A percentile compares a stretch with the other conserved stretches of the same genome.
These are phyloP conservation scores for Heterotis niloticus DNA, from an alignment of 2,113 vertebrate genomes.

Conservation along the genomic window DNA sequence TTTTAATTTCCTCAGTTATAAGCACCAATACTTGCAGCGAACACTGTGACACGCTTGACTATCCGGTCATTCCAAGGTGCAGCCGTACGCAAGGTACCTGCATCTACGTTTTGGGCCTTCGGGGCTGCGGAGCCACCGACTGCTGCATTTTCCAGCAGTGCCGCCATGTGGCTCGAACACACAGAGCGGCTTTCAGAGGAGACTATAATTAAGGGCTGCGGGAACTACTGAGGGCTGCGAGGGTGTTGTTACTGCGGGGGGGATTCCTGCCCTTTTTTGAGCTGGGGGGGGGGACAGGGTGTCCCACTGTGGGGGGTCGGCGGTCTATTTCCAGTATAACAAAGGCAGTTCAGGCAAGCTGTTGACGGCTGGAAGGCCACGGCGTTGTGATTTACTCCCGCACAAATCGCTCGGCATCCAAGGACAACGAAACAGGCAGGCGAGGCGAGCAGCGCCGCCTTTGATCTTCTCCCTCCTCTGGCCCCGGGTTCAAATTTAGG, in stretches of 20 bases:
- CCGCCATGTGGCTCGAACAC: not conserved
- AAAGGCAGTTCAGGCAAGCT: constrained; percentile 29
- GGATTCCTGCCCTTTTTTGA: not conserved
- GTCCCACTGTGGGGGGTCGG: not conserved
- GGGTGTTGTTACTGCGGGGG: not conserved
- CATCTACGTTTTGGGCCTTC: too few relatives aligned
- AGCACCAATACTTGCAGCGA: too few relatives aligned
- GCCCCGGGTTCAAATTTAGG: constrained; percentile 69
- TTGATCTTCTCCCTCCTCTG: constrained; percentile 66
- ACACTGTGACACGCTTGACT: too few relatives aligned
- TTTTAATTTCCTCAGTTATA: too few relatives aligned
- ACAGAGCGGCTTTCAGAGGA: constrained; percentile 1
- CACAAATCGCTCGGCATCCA: constrained; percentile 61
- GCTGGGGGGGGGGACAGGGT: not conserved
- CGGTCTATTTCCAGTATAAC: constrained; percentile 25
- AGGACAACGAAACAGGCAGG: constrained; percentile 60
- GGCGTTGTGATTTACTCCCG: constrained; percentile 63
- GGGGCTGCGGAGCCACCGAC: too few relatives aligned
- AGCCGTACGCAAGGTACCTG: too few relatives aligned
- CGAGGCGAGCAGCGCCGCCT: constrained; percentile 51
- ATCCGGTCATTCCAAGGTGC: too few relatives aligned
- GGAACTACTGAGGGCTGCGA: not conserved
- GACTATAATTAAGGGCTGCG: not conserved
- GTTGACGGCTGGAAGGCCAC: constrained; percentile 29
- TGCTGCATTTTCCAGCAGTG: too few relatives aligned